Evolutionary conservation across 2,113 vertebrate genomes (phyloP).

Genomic region (Pangasianodon hypophthalmus): DNA sequence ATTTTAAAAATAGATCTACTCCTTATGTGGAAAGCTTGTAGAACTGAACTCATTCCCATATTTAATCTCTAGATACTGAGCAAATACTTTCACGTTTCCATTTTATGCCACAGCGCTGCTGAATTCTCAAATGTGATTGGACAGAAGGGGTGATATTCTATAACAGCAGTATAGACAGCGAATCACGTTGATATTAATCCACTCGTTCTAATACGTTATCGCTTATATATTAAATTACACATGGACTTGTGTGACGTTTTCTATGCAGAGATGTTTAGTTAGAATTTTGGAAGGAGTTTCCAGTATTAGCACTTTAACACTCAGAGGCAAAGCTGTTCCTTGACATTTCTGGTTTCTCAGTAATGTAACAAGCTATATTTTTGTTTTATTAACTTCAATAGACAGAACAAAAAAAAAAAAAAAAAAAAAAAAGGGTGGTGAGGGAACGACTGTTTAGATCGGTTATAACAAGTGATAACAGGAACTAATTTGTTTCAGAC

Average conservation of each 20-base stretch:
- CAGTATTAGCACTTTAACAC: background rate
- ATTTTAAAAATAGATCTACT: background rate
- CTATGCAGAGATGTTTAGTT: background rate
- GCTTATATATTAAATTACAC: background rate
- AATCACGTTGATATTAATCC: background rate
- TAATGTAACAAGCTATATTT: background rate
- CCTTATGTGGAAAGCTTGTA: constrained; percentile 6
- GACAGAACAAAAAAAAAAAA: background rate
- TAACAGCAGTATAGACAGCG: background rate
- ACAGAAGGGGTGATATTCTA: background rate
- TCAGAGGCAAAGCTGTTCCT: background rate
- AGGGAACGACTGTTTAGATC: background rate
- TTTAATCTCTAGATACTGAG: background rate
- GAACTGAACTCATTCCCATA: background rate
- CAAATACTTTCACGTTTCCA: background rate
- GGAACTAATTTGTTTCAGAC: background rate
- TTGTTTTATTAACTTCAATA: background rate
- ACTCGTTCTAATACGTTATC: no score
- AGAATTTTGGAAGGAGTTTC: background rate
- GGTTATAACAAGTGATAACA: background rate
- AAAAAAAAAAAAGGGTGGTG: background rate
- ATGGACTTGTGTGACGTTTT: background rate
- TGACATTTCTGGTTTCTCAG: background rate
- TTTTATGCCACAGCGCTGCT: background rate
- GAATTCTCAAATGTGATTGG: background rate